Base-by-base conservation (phyloP, 1,140 invertebrate genomes). In the Scaptomyza montana region DNA sequence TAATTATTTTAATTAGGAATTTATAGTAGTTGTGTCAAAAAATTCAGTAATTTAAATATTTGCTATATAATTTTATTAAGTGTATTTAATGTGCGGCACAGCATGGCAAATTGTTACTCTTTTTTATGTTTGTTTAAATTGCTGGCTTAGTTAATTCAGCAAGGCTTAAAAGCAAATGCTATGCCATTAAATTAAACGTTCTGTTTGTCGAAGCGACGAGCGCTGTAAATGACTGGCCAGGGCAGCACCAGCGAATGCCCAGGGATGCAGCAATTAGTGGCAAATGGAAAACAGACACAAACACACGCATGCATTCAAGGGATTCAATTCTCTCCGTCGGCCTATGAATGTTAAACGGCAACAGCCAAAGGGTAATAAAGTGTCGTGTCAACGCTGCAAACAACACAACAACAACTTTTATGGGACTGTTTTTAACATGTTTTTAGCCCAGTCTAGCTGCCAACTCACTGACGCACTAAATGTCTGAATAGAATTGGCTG, bases 201-300 rank as follows among this genome's bases (percentile, higher is more conserved):
- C 50, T 41, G 46, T 50, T 57, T 21, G 53, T n/a, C 2, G 21
- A 28, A 1, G 51, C 30, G 30, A n/a, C 41, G 9, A 67, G 10
- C 51, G 21, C 63, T 3, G 13, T 10, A 57, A 39, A 65, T 47
- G 16, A 16, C 9, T 64, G 41, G 1, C 5, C 4, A 2, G 19
- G 39, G 39, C 39, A 9, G 8, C 33, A 33, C 30, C 41, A 19
- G 36, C 49, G n/a, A 36, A 21, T 7, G 3, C 45, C 13, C 19
- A 19, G 19, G 43, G 51, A 33, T 5, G 45, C 45, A 33, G 61
- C 61, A 70, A 70, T 64, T 70, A 70, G 68, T 43, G 33, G 53
- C 61, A 51, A 61, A 55, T 63, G 51, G 21, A 39, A 62, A 63
- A 54, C 10, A 55, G 25, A 36, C 13, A 21, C n/a, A 36, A 8